Conservation (phyloP, 2,797 vertebrate genomes). For the Sebastes cheni region DNA sequence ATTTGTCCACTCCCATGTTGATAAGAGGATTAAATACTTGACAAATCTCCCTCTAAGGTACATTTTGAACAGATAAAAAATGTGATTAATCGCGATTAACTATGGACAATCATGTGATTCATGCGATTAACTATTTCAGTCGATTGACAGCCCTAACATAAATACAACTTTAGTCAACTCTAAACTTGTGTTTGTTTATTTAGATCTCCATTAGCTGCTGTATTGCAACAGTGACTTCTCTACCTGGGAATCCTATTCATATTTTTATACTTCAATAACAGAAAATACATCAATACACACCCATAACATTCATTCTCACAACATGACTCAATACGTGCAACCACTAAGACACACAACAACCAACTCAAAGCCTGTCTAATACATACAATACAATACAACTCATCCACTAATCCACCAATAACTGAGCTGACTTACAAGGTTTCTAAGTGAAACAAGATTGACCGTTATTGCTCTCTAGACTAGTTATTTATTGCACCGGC, state of each 20-base stretch:
- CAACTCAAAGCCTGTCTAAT: background rate
- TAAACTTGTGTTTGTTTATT: background rate
- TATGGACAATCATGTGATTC: too few relatives aligned
- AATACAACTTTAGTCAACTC: too few relatives aligned
- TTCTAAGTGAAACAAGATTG: background rate
- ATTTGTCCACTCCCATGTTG: too few relatives aligned
- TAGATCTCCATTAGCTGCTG: background rate
- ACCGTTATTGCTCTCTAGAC: background rate
- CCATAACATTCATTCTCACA: background rate
- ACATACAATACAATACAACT: too few relatives aligned
- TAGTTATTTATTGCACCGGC: slow-evolving; percentile 26
- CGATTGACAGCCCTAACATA: too few relatives aligned
- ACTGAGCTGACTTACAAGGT: background rate
- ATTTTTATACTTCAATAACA: background rate
- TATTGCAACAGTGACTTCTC: background rate
- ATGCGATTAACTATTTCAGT: too few relatives aligned
- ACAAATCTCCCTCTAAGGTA: too few relatives aligned
- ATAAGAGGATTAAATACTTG: too few relatives aligned
- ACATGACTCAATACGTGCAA: background rate
- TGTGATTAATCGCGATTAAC: too few relatives aligned
- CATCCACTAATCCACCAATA: background rate
- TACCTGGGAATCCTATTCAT: rapidly evolving
- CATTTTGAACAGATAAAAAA: too few relatives aligned
- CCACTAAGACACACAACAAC: background rate
- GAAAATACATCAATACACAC: background rate